phyloP scores from a whole-genome alignment of 2,113 vertebrate genomes.

The Corythornis cristatus region DNA sequence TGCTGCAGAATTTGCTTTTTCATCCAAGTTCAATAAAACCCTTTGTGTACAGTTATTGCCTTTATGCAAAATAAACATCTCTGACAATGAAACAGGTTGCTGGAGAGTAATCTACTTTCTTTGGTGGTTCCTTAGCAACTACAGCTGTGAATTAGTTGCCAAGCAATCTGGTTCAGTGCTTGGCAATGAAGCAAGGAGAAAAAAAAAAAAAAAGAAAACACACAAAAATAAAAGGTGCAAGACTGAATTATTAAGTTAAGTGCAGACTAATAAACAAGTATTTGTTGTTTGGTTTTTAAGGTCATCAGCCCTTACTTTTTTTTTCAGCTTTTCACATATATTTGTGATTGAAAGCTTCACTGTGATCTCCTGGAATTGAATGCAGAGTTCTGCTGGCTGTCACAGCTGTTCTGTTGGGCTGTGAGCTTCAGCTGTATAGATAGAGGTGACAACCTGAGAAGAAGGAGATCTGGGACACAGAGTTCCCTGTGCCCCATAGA shows the following conservation, averaged over 20 bases:
- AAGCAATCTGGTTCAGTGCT: background rate
- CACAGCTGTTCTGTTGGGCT: rapidly evolving
- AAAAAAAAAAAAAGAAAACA: background rate
- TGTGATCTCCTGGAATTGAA: background rate
- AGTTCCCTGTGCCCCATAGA: background rate
- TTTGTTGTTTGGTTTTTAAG: background rate
- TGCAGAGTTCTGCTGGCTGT: background rate
- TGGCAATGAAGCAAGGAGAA: background rate
- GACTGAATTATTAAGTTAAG: background rate
- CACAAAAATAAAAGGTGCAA: background rate
- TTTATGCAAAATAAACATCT: slow-evolving; percentile 47
- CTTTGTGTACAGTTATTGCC: slow-evolving; percentile 17
- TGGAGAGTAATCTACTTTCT: slow-evolving; percentile 4
- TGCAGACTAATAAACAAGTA: background rate
- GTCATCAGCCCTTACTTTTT: background rate
- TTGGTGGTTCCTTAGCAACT: background rate
- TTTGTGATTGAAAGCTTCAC: background rate
- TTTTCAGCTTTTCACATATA: background rate
- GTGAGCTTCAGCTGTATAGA: rapidly evolving
- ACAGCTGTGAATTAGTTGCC: slow-evolving; percentile 6
- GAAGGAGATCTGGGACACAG: background rate
- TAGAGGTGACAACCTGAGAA: background rate
- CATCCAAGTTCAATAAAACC: background rate
- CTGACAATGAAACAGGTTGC: slow-evolving; percentile 32
- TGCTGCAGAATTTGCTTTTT: slow-evolving; percentile 15